Percentiles rank a stretch among this genome's conserved stretches.
These are phyloP conservation scores for Lagenorhynchus albirostris DNA, from an alignment of 2,113 vertebrate species.

Conservation along the genomic window DNA sequence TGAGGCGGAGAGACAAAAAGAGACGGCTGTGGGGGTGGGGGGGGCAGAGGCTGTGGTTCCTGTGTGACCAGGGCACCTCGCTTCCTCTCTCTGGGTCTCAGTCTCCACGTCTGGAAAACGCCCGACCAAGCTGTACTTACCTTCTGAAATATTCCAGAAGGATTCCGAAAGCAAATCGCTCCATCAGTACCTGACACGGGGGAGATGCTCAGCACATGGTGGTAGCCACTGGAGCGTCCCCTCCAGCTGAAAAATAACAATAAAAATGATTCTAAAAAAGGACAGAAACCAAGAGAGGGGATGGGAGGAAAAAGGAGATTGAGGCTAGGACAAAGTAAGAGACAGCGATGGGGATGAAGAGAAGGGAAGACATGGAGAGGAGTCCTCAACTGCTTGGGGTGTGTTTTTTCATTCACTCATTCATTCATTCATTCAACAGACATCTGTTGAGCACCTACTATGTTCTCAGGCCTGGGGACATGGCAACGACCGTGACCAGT, in stretches of 20 bases:
- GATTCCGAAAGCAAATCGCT: neutral
- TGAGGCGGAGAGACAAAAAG: neutral
- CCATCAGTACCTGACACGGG: neutral
- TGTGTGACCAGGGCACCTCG: neutral
- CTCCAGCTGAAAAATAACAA: neutral
- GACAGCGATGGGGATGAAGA: neutral
- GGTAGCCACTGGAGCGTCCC: neutral
- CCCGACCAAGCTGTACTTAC: neutral
- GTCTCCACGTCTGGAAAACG: neutral
- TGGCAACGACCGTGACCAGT: neutral
- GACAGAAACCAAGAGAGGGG: neutral
- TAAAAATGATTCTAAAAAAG: neutral
- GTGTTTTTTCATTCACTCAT: neutral
- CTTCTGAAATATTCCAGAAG: conserved; percentile 35
- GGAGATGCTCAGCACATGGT: neutral
- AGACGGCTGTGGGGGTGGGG: neutral
- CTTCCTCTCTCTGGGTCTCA: neutral
- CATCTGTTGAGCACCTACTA: neutral
- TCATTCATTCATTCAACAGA: neutral
- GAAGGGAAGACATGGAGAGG: neutral
- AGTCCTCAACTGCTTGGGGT: neutral
- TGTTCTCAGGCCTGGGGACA: neutral
- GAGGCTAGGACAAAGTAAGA: neutral
- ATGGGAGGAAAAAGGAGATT: neutral
- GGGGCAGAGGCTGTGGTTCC: neutral